Evolutionary conservation across 1,140 invertebrate genomes (phyloP).

Genomic region (Meloidogyne chitwoodi): DNA sequence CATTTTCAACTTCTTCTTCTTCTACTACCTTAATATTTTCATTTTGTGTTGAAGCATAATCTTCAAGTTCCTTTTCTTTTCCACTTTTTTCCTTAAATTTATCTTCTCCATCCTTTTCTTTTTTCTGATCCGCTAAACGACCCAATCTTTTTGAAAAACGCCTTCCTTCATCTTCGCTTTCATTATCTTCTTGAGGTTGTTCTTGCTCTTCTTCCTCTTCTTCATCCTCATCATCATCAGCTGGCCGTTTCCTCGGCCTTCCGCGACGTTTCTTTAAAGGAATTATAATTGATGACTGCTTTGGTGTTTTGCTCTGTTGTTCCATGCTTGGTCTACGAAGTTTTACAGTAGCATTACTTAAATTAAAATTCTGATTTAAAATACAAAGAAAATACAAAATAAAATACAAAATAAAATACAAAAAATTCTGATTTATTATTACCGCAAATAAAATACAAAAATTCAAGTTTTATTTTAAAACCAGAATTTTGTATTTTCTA

Average conservation of each 20-base stretch:
- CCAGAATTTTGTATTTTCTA: too few species aligned
- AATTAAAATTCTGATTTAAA: not conserved
- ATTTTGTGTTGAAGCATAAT: not conserved
- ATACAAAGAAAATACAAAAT: not conserved
- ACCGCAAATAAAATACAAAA: too few species aligned
- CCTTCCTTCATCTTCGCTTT: conserved; percentile 12
- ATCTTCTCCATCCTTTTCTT: not conserved
- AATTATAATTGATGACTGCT: not conserved
- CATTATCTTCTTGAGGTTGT: conserved; percentile 24
- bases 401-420: not conserved
- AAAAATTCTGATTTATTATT: too few species aligned
- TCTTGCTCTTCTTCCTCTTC: conserved; percentile 19
- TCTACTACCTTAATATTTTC: not conserved
- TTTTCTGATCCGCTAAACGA: not conserved
- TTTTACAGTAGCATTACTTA: not conserved
- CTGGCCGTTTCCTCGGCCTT: conserved; percentile 1
- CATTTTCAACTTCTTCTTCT: not conserved
- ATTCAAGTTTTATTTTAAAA: too few species aligned
- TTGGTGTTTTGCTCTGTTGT: not conserved
- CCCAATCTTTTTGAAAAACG: not conserved
- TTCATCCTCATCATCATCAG: conserved; percentile 3
- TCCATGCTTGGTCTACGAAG: not conserved
- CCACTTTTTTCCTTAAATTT: not conserved
- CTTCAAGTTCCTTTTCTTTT: not conserved
- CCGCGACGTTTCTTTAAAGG: not conserved